Conservation (phyloP, 2,113 vertebrate genomes). For the Pelvicachromis taeniatus region DNA sequence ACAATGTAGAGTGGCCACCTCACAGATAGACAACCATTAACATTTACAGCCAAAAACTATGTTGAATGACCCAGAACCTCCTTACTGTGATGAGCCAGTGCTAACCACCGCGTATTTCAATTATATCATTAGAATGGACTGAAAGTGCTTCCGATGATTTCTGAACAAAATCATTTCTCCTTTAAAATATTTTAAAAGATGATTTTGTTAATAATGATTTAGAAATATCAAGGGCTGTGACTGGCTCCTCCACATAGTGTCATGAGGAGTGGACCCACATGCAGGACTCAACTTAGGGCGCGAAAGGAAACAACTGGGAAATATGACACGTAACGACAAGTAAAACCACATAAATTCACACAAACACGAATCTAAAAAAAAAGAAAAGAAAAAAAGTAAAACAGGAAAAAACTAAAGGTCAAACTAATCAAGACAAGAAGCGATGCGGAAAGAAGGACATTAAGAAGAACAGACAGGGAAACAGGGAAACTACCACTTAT, state of each 20-base stretch:
- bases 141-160: not conserved
- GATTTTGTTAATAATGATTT: too few relatives aligned
- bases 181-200: not conserved
- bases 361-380: rapidly evolving
- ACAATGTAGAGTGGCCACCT: too few relatives aligned
- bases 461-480: not conserved
- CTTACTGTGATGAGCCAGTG: rapidly evolving
- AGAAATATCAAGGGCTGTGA: too few relatives aligned
- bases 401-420: rapidly evolving
- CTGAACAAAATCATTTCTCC: not conserved
- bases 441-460: not conserved
- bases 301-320: not conserved
- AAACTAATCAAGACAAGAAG: not conserved
- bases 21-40: not conserved
- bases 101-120: not conserved
- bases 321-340: not conserved
- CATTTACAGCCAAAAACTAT: not conserved
- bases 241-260: too few relatives aligned
- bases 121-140: not conserved
- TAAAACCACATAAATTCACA: rapidly evolving
- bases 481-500: not conserved
- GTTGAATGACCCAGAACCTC: not conserved
- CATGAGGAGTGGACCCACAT: not conserved
- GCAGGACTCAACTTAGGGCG: not conserved
- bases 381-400: not conserved